These are phyloP conservation scores for Thecophora atra DNA, from an alignment of 2,888 invertebrate species.

Conservation along the genomic window DNA sequence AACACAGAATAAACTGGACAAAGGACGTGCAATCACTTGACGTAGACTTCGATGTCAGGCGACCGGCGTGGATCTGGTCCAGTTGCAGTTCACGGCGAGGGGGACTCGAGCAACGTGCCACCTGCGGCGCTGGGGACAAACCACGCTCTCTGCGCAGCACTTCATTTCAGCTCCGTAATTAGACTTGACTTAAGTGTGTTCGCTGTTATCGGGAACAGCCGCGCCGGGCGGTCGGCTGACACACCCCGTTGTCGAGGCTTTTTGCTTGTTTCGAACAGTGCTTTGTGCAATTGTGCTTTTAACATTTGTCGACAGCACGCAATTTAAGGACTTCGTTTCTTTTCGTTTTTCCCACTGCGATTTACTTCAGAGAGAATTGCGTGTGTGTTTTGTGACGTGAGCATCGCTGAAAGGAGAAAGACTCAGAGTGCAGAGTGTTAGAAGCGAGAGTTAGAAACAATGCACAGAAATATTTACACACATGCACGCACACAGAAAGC, in stretches of 20 bases:
- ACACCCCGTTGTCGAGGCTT: not conserved
- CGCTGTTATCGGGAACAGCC: not conserved
- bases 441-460: too few relatives aligned
- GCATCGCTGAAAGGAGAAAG: too few relatives aligned
- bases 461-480: too few relatives aligned
- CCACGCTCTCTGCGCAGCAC: not conserved
- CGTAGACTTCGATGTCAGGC: not conserved
- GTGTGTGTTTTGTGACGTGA: too few relatives aligned
- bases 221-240: not conserved
- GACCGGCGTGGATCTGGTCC: not conserved
- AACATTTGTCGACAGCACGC: slow-evolving; percentile 8
- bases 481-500: too few relatives aligned
- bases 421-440: too few relatives aligned
- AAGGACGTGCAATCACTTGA: too few relatives aligned
- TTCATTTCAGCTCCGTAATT: not conserved
- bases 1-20: not conserved
- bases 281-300: not conserved
- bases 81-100: not conserved
- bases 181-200: slow-evolving; percentile 3
- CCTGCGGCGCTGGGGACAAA: not conserved
- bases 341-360: not conserved
- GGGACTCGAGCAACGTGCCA: not conserved
- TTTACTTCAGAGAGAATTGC: too few relatives aligned
- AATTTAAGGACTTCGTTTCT: slow-evolving; percentile 14
- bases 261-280: not conserved